Percentiles rank a stretch among this genome's conserved stretches.
phyloP scores from a whole-genome alignment of 2,113 vertebrate genomes.

The Cichladusa arquata region DNA sequence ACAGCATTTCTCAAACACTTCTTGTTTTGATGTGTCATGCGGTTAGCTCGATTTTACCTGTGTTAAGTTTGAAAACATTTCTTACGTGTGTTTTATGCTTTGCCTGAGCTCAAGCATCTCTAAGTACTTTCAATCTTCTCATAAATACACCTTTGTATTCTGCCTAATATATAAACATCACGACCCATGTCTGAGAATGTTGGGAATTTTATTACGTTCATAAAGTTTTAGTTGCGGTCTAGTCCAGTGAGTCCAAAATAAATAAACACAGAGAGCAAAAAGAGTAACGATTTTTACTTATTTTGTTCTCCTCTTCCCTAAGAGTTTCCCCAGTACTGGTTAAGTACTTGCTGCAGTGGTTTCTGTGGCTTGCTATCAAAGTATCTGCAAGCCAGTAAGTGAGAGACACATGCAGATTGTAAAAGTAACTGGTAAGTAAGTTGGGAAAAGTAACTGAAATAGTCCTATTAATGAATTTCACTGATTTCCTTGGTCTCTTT shows the following conservation, averaged over 20 bases:
- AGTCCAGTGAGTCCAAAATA: conserved; percentile 73
- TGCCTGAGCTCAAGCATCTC: conserved; percentile 40
- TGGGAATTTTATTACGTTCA: conserved; percentile 82
- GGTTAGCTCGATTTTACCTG: not conserved
- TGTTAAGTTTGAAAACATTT: conserved; percentile 7
- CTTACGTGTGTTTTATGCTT: not conserved
- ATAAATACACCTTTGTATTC: conserved; percentile 79
- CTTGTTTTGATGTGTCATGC: not conserved
- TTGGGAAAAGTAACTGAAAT: not conserved
- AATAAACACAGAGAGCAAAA: conserved; percentile 74
- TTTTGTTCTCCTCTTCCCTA: conserved; percentile 10
- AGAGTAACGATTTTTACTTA: conserved; percentile 66
- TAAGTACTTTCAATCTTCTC: conserved; percentile 56
- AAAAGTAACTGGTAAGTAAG: not conserved
- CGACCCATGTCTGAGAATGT: conserved; percentile 79
- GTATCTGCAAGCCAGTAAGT: not conserved
- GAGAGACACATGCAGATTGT: not conserved
- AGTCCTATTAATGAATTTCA: not conserved
- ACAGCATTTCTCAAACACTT: not conserved
- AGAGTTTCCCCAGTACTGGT: conserved; percentile 2
- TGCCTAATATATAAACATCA: conserved; percentile 72
- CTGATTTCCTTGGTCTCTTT: not conserved
- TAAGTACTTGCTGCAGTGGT: conserved; percentile 43
- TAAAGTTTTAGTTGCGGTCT: conserved; percentile 78
- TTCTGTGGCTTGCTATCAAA: conserved; percentile 35